Percentiles rank a stretch among this genome's conserved stretches.
Evolutionary conservation across 2,113 vertebrate genomes (phyloP).

Genomic region (Hydrolagus affinis): DNA sequence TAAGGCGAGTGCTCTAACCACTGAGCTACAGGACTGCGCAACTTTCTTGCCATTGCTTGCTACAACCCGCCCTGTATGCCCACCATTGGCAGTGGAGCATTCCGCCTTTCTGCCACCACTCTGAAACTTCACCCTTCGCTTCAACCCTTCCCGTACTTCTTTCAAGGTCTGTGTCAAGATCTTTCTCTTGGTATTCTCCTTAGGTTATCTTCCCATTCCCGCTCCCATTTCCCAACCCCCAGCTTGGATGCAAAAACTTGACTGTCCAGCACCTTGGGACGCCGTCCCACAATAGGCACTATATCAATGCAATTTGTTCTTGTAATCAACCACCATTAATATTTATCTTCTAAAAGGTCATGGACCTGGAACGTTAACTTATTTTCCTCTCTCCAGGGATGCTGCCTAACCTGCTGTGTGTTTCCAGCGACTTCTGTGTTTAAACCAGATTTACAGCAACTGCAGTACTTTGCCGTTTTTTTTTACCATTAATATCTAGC

Average conservation of each 20-base stretch:
- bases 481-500: neutral
- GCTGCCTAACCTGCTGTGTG: neutral
- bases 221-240: neutral
- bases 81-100: neutral
- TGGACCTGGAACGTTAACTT: too few species aligned
- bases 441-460: neutral
- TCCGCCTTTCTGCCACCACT: neutral
- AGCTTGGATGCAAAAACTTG: too few species aligned
- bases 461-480: neutral
- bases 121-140: neutral
- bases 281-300: too few species aligned
- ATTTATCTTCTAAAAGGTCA: too few species aligned
- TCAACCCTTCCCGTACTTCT: neutral
- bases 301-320: neutral
- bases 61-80: neutral
- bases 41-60: too few species aligned
- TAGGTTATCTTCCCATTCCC: neutral
- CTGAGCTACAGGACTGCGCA: too few species aligned
- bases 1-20: too few species aligned
- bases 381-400: neutral
- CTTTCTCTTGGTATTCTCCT: too few species aligned
- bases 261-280: neutral
- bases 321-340: neutral
- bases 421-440: neutral
- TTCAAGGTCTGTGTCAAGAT: neutral